Percentiles rank a stretch among this genome's conserved stretches.
phyloP scores from a whole-genome alignment of 1,140 invertebrate genomes.

The Lordiphosa mommai region DNA sequence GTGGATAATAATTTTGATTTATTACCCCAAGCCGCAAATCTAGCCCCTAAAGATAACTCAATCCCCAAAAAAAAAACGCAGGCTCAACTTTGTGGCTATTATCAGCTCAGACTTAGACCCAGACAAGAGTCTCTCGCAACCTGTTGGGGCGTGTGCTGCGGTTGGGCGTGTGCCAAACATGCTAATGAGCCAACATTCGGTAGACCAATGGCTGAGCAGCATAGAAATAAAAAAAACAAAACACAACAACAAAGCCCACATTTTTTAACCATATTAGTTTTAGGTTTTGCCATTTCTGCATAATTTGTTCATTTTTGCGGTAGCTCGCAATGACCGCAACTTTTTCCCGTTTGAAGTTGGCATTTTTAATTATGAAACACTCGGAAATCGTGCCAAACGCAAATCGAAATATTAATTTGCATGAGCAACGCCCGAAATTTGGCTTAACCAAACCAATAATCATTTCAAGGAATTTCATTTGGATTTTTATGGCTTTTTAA shows the following conservation, averaged over 20 bases:
- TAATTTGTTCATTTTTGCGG: constrained; percentile 59
- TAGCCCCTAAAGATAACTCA: constrained; percentile 60
- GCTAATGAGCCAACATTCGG: constrained; percentile 67
- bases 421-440: constrained; percentile 45
- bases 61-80: constrained; percentile 1
- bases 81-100: background rate
- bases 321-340: constrained; percentile 51
- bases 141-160: constrained; percentile 56
- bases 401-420: constrained; percentile 56
- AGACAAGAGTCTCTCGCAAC: constrained; percentile 18
- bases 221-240: constrained; percentile 10
- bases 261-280: constrained; percentile 61
- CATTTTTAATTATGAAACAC: constrained; percentile 62
- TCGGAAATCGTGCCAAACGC: constrained; percentile 52
- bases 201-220: constrained; percentile 61
- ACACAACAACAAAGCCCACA: constrained; percentile 41
- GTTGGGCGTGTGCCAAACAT: constrained; percentile 68
- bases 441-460: constrained; percentile 34
- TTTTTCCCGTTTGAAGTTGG: constrained; percentile 40
- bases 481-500: too few species aligned
- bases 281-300: constrained; percentile 48
- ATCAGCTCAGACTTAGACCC: background rate
- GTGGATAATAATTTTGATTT: constrained; percentile 76
- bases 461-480: constrained; percentile 4
- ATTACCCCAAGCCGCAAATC: constrained; percentile 51